phyloP scores from a whole-genome alignment of 2,113 vertebrate species.

The Ia io region DNA sequence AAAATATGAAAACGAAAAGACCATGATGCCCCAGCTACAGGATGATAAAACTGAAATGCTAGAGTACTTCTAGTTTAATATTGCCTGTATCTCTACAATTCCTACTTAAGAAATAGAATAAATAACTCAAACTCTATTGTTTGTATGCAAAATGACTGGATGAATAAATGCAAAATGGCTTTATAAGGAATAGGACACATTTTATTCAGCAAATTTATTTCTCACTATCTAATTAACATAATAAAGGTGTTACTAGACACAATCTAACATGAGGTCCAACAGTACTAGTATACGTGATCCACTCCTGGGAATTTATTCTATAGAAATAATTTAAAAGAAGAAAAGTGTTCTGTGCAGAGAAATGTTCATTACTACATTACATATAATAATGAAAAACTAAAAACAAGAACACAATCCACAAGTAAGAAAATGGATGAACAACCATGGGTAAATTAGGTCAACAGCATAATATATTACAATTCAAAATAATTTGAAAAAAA shows the following conservation, averaged over 20 bases:
- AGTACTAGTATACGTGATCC: background rate
- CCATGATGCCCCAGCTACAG: background rate
- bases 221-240: background rate
- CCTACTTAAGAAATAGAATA: background rate
- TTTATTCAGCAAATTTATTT: slow-evolving; percentile 30
- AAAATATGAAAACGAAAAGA: slow-evolving; percentile 28
- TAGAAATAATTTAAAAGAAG: slow-evolving; percentile 30
- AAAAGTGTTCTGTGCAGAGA: slow-evolving; percentile 16
- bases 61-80: slow-evolving; percentile 13
- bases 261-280: slow-evolving; percentile 10
- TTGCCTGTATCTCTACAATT: background rate
- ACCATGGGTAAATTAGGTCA: background rate
- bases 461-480: background rate
- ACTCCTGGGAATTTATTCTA: background rate
- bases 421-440: background rate
- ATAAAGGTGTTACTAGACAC: slow-evolving; percentile 2
- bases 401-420: background rate
- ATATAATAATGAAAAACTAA: slow-evolving; percentile 14
- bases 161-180: background rate
- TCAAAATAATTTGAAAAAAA: background rate
- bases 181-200: background rate
- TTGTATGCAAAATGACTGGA: slow-evolving; percentile 34
- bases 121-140: background rate
- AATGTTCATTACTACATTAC: slow-evolving; percentile 2
- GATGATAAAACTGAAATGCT: background rate